These are phyloP conservation scores for Intellagama lesueurii DNA, from an alignment of 2,797 vertebrate genomes.

Conservation along the genomic window DNA sequence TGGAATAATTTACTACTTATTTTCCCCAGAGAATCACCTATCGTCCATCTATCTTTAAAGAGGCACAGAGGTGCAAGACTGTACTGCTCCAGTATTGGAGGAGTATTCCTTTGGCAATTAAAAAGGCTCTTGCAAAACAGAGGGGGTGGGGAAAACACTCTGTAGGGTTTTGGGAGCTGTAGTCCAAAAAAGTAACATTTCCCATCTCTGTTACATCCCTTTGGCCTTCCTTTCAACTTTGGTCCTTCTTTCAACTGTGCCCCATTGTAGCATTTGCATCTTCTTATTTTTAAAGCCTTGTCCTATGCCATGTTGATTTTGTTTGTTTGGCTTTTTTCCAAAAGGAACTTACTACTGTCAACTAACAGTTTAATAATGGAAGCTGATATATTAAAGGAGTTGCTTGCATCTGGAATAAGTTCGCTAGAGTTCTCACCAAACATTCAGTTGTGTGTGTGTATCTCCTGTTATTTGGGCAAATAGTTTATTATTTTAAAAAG, in stretches of 20 bases:
- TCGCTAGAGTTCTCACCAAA: neutral
- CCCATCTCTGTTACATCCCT: neutral
- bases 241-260: neutral
- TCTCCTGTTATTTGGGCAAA: constrained; percentile 36
- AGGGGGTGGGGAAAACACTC: too few species aligned
- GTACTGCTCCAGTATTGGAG: neutral
- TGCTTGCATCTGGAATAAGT: constrained; percentile 1
- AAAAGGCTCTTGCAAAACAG: neutral
- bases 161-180: too few species aligned
- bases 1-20: neutral
- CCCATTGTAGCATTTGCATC: neutral
- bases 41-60: neutral
- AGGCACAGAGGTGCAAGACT: too few species aligned
- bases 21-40: neutral
- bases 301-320: neutral
- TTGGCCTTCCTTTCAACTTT: neutral
- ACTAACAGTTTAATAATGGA: neutral
- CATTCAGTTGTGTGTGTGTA: constrained; percentile 16
- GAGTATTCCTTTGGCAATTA: neutral
- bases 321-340: neutral
- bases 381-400: neutral
- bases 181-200: too few species aligned
- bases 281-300: neutral
- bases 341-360: neutral
- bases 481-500: constrained; percentile 12